These are phyloP conservation scores for Catharus ustulatus DNA, from an alignment of 2,797 vertebrate species.

Conservation along the genomic window DNA sequence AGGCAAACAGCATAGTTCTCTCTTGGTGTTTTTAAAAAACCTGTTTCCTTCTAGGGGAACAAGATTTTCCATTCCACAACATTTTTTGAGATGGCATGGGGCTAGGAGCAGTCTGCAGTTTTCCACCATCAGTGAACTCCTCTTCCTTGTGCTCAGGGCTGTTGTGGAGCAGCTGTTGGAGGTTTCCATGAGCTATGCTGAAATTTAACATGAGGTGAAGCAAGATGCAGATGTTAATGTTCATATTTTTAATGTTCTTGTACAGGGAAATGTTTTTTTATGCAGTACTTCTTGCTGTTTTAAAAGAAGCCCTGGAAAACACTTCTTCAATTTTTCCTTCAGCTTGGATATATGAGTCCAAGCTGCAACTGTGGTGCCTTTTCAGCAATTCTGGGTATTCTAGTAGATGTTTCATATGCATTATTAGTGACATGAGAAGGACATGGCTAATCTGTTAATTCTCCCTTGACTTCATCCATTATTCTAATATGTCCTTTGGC, in stretches of 20 bases:
- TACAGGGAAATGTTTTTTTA: constrained; percentile 6
- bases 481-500: not conserved
- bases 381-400: not conserved
- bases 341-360: not conserved
- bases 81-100: not conserved
- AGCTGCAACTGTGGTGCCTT: not conserved
- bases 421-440: not conserved
- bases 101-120: not conserved
- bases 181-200: not conserved
- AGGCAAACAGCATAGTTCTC: not conserved
- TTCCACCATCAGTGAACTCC: not conserved
- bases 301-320: not conserved
- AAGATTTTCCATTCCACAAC: not conserved
- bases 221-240: not conserved
- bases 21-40: not conserved
- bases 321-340: not conserved
- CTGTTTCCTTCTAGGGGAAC: not conserved
- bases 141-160: not conserved
- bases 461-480: not conserved
- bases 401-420: not conserved
- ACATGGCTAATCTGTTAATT: not conserved
- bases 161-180: not conserved
- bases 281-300: not conserved
- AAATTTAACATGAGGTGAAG: not conserved
- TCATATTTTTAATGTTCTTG: not conserved